Evolutionary conservation across 2,797 vertebrate genomes (phyloP).

Genomic region (Hozukius guyotensis): DNA sequence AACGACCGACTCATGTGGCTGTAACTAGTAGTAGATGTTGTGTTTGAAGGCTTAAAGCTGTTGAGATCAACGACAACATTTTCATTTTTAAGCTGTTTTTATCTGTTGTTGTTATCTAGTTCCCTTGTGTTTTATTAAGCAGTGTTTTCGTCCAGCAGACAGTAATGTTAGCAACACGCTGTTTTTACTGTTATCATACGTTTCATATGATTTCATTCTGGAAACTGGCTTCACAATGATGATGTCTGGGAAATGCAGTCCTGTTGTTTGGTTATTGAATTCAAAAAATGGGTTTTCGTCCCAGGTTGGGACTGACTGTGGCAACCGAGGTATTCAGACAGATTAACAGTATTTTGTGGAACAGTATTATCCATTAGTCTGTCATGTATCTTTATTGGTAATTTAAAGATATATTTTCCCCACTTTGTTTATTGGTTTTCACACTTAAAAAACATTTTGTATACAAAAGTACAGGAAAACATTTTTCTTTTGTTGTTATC

Average conservation of each 20-base stretch:
- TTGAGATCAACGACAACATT: not conserved
- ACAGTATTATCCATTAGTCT: not conserved
- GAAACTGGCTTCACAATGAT: not conserved
- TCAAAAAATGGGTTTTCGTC: not conserved
- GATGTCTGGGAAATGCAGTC: constrained; percentile 16
- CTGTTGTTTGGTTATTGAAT: not conserved
- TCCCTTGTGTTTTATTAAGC: not conserved
- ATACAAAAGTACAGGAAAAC: no score
- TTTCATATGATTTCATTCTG: not conserved
- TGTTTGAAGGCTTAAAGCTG: not conserved
- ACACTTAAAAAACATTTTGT: no score
- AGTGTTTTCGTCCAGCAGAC: not conserved
- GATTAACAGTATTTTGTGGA: not conserved
- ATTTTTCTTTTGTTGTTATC: no score
- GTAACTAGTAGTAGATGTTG: no score
- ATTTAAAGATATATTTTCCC: not conserved
- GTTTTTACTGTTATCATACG: not conserved
- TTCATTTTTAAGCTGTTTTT: not conserved
- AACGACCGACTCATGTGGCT: not conserved
- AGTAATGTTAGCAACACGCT: not conserved
- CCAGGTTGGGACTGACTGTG: not conserved
- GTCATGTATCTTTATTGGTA: not conserved
- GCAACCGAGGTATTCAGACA: not conserved
- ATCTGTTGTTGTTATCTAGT: not conserved
- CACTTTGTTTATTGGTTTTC: no score